phyloP scores from a whole-genome alignment of 2,888 invertebrate species.

The Busseola fusca region DNA sequence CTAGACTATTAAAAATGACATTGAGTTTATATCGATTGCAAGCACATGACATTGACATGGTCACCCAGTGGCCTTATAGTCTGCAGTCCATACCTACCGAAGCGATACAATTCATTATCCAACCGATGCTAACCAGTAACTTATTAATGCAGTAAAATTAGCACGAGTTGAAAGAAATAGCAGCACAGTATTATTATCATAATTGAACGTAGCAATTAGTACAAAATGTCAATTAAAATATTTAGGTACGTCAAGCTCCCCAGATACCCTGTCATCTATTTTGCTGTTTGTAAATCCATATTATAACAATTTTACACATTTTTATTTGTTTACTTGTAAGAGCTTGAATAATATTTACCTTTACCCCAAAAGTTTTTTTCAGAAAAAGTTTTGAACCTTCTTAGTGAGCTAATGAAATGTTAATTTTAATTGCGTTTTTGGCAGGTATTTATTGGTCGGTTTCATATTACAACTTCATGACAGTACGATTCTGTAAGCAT shows the following conservation, averaged over 20 bases:
- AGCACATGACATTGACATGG: constrained; percentile 36
- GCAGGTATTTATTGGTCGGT: neutral
- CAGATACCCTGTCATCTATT: too few relatives aligned
- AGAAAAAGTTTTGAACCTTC: too few relatives aligned
- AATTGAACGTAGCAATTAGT: neutral
- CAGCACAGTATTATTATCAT: neutral
- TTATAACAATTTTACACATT: neutral
- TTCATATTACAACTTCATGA: too few relatives aligned
- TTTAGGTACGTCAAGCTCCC: too few relatives aligned
- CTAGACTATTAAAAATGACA: constrained; percentile 16
- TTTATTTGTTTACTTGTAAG: neutral
- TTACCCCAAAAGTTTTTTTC: neutral
- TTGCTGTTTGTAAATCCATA: too few relatives aligned
- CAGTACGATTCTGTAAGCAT: too few relatives aligned
- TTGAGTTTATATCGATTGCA: constrained; percentile 18
- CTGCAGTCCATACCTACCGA: constrained; percentile 12
- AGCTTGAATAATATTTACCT: neutral
- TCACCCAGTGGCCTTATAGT: constrained; percentile 15
- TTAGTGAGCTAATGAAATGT: neutral
- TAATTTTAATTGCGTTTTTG: neutral
- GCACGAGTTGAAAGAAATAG: neutral
- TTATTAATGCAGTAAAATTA: constrained; percentile 14
- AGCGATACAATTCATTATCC: constrained; percentile 21
- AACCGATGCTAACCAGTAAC: constrained; percentile 23
- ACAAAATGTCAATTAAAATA: neutral